Percentiles rank a stretch among this genome's conserved stretches.
These are phyloP conservation scores for Lynx canadensis DNA, from an alignment of 2,113 vertebrate species.

Conservation along the genomic window DNA sequence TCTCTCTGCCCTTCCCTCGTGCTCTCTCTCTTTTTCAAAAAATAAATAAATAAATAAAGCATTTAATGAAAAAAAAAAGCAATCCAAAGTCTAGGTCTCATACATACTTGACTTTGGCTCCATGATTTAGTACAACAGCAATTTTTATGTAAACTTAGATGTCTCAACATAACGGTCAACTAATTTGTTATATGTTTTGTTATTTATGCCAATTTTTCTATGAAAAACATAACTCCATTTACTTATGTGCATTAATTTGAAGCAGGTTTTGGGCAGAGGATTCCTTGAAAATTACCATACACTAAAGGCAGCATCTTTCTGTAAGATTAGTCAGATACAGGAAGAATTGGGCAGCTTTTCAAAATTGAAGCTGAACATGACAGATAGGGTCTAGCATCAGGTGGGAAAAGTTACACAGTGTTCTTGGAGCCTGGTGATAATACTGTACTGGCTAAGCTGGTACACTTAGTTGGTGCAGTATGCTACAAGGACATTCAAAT, in stretches of 20 bases:
- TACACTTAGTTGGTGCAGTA: constrained; percentile 77
- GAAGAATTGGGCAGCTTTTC: constrained; percentile 65
- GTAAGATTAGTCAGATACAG: constrained; percentile 59
- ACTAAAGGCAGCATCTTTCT: constrained; percentile 46
- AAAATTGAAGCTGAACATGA: constrained; percentile 65
- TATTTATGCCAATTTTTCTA: neutral
- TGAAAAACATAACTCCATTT: constrained; percentile 30
- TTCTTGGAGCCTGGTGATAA: constrained; percentile 77
- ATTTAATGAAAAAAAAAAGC: neutral
- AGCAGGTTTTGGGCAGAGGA: neutral
- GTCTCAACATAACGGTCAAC: neutral
- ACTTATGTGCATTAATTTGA: constrained; percentile 9
- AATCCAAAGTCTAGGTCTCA: neutral
- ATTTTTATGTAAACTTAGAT: constrained; percentile 11
- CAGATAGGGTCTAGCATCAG: constrained; percentile 80
- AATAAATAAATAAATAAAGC: too few species aligned
- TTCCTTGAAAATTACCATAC: constrained; percentile 54
- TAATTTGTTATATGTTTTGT: neutral
- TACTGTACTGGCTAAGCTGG: constrained; percentile 75
- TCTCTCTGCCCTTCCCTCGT: too few species aligned
- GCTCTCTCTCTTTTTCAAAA: too few species aligned
- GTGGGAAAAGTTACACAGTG: constrained; percentile 80
- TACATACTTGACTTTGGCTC: neutral
- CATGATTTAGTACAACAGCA: neutral
- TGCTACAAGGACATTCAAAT: constrained; percentile 80